Evolutionary conservation across 1,140 invertebrate species (phyloP), one percentile per base, ranked within the genome.

Genomic region (Trichoplusia ni): DNA sequence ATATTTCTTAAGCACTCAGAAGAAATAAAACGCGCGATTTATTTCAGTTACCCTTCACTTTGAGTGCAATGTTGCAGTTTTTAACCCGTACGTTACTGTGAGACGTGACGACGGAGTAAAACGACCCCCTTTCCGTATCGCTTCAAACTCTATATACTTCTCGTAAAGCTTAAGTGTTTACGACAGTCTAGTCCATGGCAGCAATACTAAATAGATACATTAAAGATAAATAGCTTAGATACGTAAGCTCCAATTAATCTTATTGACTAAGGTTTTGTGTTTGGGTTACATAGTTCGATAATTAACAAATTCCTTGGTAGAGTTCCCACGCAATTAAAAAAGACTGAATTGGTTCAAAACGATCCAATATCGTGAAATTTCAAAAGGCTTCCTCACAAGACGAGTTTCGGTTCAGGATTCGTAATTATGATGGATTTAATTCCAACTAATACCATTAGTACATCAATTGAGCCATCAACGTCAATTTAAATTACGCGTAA

Each of bases 21-120:
- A 7, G 16, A 16, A 49, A 49, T 14, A 31, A 49, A 49, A 29
- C 14, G 13, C 14, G 9, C 46, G 47, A 33, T 51, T 51, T 51
- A 51, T 35, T 35, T 35, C 18, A 21, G 9, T 11, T 27, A 13
- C 3, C 27, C 29, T 35, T 33, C 29, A 51, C 16, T 51, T 47
- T 25, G 31, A 37, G 35, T 54, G 51, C 35, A 40, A 16, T 54
- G 51, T 37, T 54, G 51, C 51, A 54, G 51, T 54, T 54, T 54
- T 54, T 54, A 38, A 38, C 16, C 4, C 35, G 31, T 38, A 23
- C 18, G 35, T 9, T 25, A 38, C 11, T 9, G 13, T 16, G 11
- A 16, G 19, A 54, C 51, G 51, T 54, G 51, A 54, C 51, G 37
- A 1, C 7, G 18, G 11, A 4, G 4, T 38, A 19, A 23, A 54